phyloP scores from a whole-genome alignment of 2,113 vertebrate genomes.

The Arizona elegans region DNA sequence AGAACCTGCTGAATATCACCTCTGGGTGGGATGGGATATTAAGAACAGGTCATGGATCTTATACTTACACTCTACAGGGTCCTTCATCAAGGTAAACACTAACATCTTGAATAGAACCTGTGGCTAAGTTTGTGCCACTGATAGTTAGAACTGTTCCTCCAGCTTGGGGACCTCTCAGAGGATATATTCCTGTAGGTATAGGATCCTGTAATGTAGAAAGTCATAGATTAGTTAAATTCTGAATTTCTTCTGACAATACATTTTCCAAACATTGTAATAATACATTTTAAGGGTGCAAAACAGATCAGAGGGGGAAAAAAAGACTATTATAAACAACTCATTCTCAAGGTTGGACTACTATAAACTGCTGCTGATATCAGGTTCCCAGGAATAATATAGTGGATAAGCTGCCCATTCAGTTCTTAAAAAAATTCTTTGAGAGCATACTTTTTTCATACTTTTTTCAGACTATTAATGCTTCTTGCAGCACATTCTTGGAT shows the following conservation, averaged over 20 bases:
- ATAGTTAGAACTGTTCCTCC: slow-evolving; percentile 90
- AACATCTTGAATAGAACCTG: slow-evolving; percentile 83
- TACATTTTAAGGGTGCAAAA: neutral
- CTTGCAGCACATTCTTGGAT: neutral
- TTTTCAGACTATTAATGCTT: neutral
- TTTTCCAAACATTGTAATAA: neutral
- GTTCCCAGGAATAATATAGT: neutral
- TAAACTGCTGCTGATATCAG: slow-evolving; percentile 19
- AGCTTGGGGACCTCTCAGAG: slow-evolving; percentile 78
- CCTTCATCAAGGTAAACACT: slow-evolving; percentile 71
- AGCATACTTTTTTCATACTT: slow-evolving; percentile 11
- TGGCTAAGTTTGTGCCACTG: slow-evolving; percentile 76
- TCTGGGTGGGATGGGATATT: neutral
- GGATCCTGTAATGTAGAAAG: slow-evolving; percentile 76
- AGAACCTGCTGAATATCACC: too few species aligned
- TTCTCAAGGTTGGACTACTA: neutral
- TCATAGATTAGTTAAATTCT: slow-evolving; percentile 3
- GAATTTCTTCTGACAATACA: neutral
- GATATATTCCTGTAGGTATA: slow-evolving; percentile 65
- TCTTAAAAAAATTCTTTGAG: neutral
- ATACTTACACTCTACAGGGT: slow-evolving; percentile 85
- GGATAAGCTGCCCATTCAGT: neutral
- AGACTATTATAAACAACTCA: neutral
- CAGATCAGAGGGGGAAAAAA: neutral
- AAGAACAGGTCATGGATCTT: neutral